phyloP scores from a whole-genome alignment of 1,140 invertebrate genomes.

The Dendrolimus punctatus region DNA sequence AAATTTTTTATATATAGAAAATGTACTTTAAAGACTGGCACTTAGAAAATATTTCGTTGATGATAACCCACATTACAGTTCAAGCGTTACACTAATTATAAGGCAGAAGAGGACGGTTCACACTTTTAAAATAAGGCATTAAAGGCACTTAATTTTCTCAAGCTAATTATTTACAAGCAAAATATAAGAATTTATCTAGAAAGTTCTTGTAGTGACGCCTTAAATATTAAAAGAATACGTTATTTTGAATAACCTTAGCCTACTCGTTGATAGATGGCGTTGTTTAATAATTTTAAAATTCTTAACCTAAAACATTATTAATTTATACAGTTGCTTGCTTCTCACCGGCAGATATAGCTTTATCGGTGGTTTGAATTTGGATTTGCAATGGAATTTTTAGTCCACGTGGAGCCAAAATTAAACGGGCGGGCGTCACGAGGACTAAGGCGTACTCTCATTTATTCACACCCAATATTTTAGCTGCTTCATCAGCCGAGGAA shows the following conservation, averaged over 20 bases:
- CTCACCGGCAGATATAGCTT: neutral
- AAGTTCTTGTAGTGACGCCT: too few species aligned
- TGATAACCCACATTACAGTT: conserved; percentile 33
- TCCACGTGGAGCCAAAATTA: conserved; percentile 60
- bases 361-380: conserved; percentile 19
- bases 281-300: conserved; percentile 11
- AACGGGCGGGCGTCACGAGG: conserved; percentile 59
- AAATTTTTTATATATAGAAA: conserved; percentile 7
- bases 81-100: conserved; percentile 30
- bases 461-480: conserved; percentile 88
- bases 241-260: neutral
- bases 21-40: conserved; percentile 54
- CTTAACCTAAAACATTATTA: neutral
- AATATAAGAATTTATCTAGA: too few species aligned
- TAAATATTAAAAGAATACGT: too few species aligned
- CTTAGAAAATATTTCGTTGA: conserved; percentile 56
- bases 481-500: conserved; percentile 88
- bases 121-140: conserved; percentile 51
- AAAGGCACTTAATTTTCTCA: conserved; percentile 40
- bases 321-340: too few species aligned
- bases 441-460: conserved; percentile 74
- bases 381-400: conserved; percentile 43
- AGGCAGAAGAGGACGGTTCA: conserved; percentile 57
- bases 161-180: conserved; percentile 16
- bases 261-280: conserved; percentile 55